Conservation (phyloP, 2,113 vertebrate species). For the Ictidomys tridecemlineatus region DNA sequence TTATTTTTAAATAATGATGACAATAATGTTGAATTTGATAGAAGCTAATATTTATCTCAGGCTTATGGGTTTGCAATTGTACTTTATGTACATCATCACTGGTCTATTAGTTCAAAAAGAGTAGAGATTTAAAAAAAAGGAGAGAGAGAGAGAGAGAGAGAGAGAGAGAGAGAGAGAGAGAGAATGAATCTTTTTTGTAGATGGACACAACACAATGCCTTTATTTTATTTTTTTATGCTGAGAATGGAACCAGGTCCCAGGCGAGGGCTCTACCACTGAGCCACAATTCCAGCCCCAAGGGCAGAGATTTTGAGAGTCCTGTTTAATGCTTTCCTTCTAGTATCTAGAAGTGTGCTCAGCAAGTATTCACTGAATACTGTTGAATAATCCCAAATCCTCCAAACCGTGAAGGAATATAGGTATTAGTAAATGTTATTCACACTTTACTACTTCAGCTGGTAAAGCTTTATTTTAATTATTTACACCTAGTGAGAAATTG, state of each 20-base stretch:
- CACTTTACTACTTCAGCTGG: neutral
- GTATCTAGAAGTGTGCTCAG: neutral
- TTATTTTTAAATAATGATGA: neutral
- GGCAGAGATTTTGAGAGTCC: neutral
- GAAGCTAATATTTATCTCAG: neutral
- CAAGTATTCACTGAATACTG: neutral
- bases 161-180: too few species aligned
- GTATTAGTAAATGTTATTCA: neutral
- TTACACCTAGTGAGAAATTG: neutral
- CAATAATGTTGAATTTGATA: neutral
- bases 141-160: too few species aligned
- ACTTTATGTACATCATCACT: neutral
- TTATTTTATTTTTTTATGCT: too few species aligned
- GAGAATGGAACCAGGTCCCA: too few species aligned
- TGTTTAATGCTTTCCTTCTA: neutral
- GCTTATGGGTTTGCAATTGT: neutral
- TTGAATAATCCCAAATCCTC: neutral
- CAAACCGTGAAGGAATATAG: neutral
- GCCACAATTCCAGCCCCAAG: too few species aligned
- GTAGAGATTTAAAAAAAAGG: neutral
- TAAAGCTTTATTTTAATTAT: neutral
- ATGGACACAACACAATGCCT: too few species aligned
- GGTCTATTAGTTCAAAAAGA: neutral
- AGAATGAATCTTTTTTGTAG: too few species aligned
- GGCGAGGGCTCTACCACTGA: too few species aligned